Conservation (phyloP, 2,888 invertebrate genomes). For the Lordiphosa fenestrarum region DNA sequence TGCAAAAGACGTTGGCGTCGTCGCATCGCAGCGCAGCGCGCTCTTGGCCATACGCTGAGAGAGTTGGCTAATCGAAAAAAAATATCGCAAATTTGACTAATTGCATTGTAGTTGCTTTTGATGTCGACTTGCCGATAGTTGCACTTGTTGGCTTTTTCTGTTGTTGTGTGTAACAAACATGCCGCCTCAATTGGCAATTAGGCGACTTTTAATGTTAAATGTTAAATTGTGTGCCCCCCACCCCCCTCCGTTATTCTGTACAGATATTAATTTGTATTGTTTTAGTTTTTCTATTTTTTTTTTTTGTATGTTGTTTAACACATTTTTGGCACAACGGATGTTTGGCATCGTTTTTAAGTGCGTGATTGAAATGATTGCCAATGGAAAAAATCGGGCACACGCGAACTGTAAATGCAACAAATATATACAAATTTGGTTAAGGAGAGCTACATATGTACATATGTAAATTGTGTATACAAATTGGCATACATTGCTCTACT, state of each 20-base stretch:
- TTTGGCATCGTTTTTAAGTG: constrained; percentile 54
- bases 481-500: no score
- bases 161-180: constrained; percentile 44
- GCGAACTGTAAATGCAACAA: constrained; percentile 18
- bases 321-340: constrained; percentile 43
- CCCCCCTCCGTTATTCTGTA: constrained; percentile 4
- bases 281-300: constrained; percentile 6
- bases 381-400: constrained; percentile 37
- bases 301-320: constrained; percentile 11
- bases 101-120: constrained; percentile 50
- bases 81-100: constrained; percentile 61
- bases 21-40: constrained; percentile 35
- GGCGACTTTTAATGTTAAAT: constrained; percentile 60
- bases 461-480: neutral
- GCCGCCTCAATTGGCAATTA: constrained; percentile 55
- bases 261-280: constrained; percentile 59
- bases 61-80: constrained; percentile 47
- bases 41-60: constrained; percentile 47
- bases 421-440: constrained; percentile 12
- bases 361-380: constrained; percentile 32
- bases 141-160: constrained; percentile 12
- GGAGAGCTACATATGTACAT: neutral
- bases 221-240: constrained; percentile 30
- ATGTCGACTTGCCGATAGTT: constrained; percentile 39
- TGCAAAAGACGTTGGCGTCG: constrained; percentile 39